A percentile compares a stretch with the other conserved stretches of the same genome.
Conservation (phyloP, 2,113 vertebrate genomes). For the Mesembrinibis cayennensis region DNA sequence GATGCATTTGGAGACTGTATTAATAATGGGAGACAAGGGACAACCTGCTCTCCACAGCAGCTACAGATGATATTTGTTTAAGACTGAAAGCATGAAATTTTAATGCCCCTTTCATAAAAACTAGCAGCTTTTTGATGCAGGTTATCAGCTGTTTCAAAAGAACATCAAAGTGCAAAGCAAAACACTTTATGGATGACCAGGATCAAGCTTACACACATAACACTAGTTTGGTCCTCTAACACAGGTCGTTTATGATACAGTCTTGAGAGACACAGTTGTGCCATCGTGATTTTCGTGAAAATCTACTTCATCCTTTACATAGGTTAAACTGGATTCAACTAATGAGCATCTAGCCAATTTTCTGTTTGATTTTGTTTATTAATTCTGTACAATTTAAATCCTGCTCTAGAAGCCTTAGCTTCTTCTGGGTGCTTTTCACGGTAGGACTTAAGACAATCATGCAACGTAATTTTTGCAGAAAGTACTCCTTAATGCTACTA, state of each 20-base stretch:
- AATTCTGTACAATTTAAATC: not conserved
- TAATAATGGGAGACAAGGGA: not conserved
- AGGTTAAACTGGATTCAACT: not conserved
- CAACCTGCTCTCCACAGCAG: not conserved
- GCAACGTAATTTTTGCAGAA: not conserved
- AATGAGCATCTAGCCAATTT: not conserved
- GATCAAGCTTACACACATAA: rapidly evolving
- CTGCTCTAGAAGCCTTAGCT: not conserved
- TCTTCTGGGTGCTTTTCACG: not conserved
- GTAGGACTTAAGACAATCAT: not conserved
- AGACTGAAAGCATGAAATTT: not conserved
- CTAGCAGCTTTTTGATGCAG: not conserved
- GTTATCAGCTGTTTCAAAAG: not conserved
- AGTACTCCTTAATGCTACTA: not conserved
- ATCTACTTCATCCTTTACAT: not conserved
- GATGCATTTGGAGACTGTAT: not conserved
- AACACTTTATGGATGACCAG: not conserved
- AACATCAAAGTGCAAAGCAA: not conserved
- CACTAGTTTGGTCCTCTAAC: too few relatives aligned
- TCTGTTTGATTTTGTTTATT: not conserved
- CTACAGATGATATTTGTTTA: not conserved
- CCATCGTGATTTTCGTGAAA: not conserved
- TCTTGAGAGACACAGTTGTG: not conserved
- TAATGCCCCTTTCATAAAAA: not conserved
- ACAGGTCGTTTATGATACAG: not conserved